Conservation (phyloP, 2,797 vertebrate genomes). For the Scomberomorus guttatus region DNA sequence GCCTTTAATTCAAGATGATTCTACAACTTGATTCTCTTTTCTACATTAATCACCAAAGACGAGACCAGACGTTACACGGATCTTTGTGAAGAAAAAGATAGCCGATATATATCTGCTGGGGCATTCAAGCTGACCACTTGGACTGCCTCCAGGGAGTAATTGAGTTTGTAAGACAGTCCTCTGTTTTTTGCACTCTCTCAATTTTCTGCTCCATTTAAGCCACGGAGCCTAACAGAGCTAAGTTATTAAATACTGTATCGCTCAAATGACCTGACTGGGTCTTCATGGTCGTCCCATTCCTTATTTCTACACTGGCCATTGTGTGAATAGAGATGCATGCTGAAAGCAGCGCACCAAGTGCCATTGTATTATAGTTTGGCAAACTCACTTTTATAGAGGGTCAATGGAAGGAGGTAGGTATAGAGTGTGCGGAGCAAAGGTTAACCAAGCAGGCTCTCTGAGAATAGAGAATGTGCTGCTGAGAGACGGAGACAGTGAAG, state of each 20-base stretch:
- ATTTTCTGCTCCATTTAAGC: constrained; percentile 79
- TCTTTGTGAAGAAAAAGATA: constrained; percentile 39
- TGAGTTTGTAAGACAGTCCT: constrained; percentile 66
- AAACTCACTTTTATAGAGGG: constrained; percentile 35
- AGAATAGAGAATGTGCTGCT: constrained; percentile 19
- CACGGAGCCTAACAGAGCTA: constrained; percentile 55
- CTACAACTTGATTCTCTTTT: constrained; percentile 28
- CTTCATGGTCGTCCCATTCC: constrained; percentile 27
- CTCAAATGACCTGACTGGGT: constrained; percentile 61
- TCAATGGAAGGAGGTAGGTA: constrained; percentile 34
- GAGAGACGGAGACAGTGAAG: neutral
- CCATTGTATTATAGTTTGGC: constrained; percentile 28
- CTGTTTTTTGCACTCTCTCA: constrained; percentile 64
- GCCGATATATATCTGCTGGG: constrained; percentile 54
- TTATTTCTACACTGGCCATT: constrained; percentile 32
- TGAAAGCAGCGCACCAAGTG: constrained; percentile 10
- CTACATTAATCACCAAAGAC: constrained; percentile 45
- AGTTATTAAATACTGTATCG: constrained; percentile 68
- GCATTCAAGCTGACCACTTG: constrained; percentile 48
- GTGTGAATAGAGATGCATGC: constrained; percentile 15
- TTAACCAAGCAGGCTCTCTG: constrained; percentile 35
- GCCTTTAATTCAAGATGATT: constrained; percentile 43
- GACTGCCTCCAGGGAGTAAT: constrained; percentile 68
- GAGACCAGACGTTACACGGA: constrained; percentile 26
- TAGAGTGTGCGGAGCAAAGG: constrained; percentile 30